Percentiles rank a stretch among this genome's conserved stretches.
Conservation (phyloP, 2,113 vertebrate species). For the rat (Rattus norvegicus) region DNA sequence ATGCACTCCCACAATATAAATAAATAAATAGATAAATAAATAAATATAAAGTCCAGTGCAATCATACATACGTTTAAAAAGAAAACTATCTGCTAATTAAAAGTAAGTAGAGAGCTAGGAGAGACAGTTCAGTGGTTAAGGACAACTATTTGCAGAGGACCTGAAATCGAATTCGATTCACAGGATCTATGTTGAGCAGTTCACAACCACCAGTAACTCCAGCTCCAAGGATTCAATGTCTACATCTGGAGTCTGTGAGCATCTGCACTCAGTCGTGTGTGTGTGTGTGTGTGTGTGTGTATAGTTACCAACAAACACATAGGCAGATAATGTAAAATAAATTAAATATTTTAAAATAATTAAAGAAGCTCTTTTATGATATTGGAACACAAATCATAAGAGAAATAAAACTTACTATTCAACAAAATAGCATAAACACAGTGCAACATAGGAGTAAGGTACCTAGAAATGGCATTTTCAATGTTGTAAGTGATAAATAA, state of each 20-base stretch:
- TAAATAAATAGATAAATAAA: neutral
- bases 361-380: neutral
- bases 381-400: slow-evolving; percentile 25
- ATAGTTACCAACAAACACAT: neutral
- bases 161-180: neutral
- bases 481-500: neutral
- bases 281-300: too few relatives aligned
- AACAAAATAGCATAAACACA: slow-evolving; percentile 15
- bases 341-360: neutral
- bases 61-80: neutral
- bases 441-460: neutral
- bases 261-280: too few relatives aligned
- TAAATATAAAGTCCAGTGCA: neutral
- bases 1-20: neutral
- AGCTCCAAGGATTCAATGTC: neutral
- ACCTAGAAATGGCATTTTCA: neutral
- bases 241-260: neutral
- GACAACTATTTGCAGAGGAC: neutral
- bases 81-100: neutral
- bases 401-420: neutral
- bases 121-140: neutral
- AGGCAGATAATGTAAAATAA: neutral
- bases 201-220: neutral
- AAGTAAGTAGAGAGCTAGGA: neutral
- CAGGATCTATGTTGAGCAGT: neutral